phyloP scores from a whole-genome alignment of 2,797 vertebrate species.

The Chanos chanos region DNA sequence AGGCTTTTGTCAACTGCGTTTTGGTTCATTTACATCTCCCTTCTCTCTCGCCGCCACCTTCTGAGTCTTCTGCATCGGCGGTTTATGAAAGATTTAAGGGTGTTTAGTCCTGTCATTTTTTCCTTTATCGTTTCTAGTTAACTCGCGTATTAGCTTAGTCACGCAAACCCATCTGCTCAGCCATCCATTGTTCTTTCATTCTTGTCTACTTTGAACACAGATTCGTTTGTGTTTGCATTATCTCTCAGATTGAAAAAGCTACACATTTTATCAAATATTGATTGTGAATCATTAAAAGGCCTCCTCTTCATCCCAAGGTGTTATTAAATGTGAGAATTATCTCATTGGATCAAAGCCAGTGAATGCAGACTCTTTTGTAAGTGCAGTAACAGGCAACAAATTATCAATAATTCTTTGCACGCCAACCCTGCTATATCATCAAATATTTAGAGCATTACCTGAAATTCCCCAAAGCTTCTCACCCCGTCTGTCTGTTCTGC shows the following conservation, averaged over 20 bases:
- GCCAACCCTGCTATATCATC: constrained; percentile 65
- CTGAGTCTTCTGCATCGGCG: no score
- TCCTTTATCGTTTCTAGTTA: no score
- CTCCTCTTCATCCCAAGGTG: constrained; percentile 24
- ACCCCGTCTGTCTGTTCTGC: constrained; percentile 60
- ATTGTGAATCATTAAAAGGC: constrained; percentile 28
- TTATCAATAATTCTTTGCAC: constrained; percentile 30
- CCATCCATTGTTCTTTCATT: constrained; percentile 6
- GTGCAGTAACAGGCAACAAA: neutral
- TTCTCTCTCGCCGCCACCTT: neutral
- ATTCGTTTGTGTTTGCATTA: neutral
- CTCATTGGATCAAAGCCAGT: constrained; percentile 1
- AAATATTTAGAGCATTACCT: constrained; percentile 77
- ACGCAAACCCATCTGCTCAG: no score
- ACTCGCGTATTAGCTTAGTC: no score
- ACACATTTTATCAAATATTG: neutral
- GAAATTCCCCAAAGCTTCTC: constrained; percentile 74
- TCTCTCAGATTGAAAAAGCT: neutral
- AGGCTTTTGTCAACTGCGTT: constrained; percentile 26
- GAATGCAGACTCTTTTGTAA: neutral
- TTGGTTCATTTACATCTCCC: constrained; percentile 18
- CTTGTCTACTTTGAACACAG: neutral
- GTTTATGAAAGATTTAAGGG: no score
- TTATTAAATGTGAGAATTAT: constrained; percentile 10
- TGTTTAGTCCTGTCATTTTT: no score